phyloP scores from a whole-genome alignment of 2,113 vertebrate genomes.

The Tringa solitaria region DNA sequence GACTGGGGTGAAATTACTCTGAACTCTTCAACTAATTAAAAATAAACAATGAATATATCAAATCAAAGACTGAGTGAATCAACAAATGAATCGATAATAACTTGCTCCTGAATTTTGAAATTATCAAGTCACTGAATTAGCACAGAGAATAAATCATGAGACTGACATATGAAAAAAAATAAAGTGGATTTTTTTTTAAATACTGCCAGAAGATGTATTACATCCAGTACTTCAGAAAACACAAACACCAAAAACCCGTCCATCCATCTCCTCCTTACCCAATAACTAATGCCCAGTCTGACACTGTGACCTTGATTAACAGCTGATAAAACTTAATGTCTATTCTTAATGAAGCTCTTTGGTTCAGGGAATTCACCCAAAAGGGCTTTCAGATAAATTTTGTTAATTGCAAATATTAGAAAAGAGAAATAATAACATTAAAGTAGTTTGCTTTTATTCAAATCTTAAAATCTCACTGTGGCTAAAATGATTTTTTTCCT shows the following conservation, averaged over 20 bases:
- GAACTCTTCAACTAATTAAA: conserved; percentile 23
- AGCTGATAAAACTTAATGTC: not conserved
- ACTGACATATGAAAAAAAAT: not conserved
- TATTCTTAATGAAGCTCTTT: not conserved
- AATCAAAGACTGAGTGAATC: not conserved
- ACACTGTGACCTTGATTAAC: not conserved
- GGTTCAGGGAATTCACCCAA: not conserved
- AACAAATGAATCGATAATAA: not conserved
- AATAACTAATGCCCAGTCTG: not conserved
- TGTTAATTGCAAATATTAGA: not conserved
- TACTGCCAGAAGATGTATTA: not conserved
- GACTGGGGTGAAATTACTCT: not conserved
- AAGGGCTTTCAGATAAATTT: not conserved
- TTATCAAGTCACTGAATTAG: not conserved
- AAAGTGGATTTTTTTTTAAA: too few species aligned
- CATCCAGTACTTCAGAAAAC: not conserved
- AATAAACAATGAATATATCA: conserved; percentile 19
- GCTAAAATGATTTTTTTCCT: not conserved
- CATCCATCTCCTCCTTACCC: not conserved
- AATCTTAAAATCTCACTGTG: not conserved
- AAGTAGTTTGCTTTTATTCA: not conserved
- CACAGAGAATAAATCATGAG: not conserved
- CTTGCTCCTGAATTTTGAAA: conserved; percentile 2
- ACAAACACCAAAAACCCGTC: not conserved
- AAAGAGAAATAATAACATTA: not conserved